Evolutionary conservation across 2,888 invertebrate genomes (phyloP), one percentile per base, ranked within the genome.

Genomic region (Siphlonurus alternatus): DNA sequence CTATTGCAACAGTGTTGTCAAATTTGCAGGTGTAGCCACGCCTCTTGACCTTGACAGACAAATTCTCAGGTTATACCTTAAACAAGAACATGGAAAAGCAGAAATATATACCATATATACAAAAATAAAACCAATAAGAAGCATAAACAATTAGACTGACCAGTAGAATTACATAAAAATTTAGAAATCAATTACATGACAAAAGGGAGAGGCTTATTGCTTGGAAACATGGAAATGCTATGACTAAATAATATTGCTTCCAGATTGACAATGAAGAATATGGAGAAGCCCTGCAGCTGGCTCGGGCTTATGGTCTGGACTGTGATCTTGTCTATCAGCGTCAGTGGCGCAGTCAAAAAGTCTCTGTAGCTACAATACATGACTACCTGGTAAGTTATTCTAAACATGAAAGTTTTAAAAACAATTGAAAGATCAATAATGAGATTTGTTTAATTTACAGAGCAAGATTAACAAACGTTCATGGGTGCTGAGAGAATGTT

Each of bases 401-500:
- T n/a, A n/a, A n/a, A n/a, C n/a, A 25, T 18, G 24, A 53, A 53
- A 19, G 18, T 65, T 53, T 53, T 38, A 23, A 23, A 59, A 22
- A 59, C 38, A 23, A 62, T 25, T 15, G 25, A 25, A 25, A 61
- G 25, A 15, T 3, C 1, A 25, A 18, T 1, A 64, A 63, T 63
- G 64, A 25, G 22, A n/a, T 2, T 64, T 24, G 20, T 22, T 1
- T 25, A 18, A 65, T 66, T 71, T 71, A 22, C 70, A 85, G 85
- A 83, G 84, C 68, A 89, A 88, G 78, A 85, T 90, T 62, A 82
- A 81, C 1, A 87, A 88, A 74, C 80, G 86, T 71, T 81, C 83
- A 25, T 89, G 89, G 89, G 86, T 88, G 56, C 78, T 89, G n/a
- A 84, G 86, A 71, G 89, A 90, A 75, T 89, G 89, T 71, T 78